Percentiles rank a stretch among this genome's conserved stretches.
Evolutionary conservation across 1,140 invertebrate genomes (phyloP).

Genomic region (Drosophila albomicans): DNA sequence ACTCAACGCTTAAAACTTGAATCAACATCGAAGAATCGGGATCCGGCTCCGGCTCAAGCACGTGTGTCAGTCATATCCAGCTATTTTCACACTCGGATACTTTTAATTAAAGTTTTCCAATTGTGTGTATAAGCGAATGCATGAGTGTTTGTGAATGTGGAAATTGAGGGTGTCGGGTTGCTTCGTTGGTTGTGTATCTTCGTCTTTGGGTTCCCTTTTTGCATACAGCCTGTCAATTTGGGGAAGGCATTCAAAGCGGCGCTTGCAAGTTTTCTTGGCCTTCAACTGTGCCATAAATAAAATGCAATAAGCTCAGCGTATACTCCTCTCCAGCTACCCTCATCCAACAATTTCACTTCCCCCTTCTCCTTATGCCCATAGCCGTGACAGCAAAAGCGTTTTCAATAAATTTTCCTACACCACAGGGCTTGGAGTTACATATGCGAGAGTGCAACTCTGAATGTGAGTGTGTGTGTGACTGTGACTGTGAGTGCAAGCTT

Average conservation of each 20-base stretch:
- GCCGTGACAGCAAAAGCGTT: slow-evolving; percentile 17
- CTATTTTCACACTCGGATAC: slow-evolving; percentile 38
- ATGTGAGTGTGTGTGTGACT: slow-evolving; percentile 9
- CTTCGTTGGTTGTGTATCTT: slow-evolving; percentile 4
- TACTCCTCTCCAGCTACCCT: slow-evolving; percentile 18
- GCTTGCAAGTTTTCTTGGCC: slow-evolving; percentile 58
- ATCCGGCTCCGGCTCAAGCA: neutral
- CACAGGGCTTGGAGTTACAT: slow-evolving; percentile 13
- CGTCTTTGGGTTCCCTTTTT: slow-evolving; percentile 16
- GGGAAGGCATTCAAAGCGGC: slow-evolving; percentile 47
- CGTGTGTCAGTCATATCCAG: slow-evolving; percentile 12
- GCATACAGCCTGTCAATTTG: slow-evolving; percentile 47
- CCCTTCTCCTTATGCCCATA: neutral
- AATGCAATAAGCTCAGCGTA: slow-evolving; percentile 56
- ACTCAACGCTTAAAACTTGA: neutral
- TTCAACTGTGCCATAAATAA: slow-evolving; percentile 59
- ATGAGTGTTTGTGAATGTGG: neutral
- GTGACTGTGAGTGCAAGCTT: neutral
- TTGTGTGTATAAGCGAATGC: slow-evolving; percentile 5
- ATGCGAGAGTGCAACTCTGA: neutral
- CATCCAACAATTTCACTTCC: slow-evolving; percentile 15
- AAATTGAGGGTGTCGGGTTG: too few relatives aligned
- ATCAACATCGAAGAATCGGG: slow-evolving; percentile 5
- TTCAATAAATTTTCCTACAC: slow-evolving; percentile 58
- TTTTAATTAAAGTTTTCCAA: slow-evolving; percentile 67